Percentiles rank a stretch among this genome's conserved stretches.
phyloP scores from a whole-genome alignment of 2,797 vertebrate genomes.

The Thalassophryne amazonica region DNA sequence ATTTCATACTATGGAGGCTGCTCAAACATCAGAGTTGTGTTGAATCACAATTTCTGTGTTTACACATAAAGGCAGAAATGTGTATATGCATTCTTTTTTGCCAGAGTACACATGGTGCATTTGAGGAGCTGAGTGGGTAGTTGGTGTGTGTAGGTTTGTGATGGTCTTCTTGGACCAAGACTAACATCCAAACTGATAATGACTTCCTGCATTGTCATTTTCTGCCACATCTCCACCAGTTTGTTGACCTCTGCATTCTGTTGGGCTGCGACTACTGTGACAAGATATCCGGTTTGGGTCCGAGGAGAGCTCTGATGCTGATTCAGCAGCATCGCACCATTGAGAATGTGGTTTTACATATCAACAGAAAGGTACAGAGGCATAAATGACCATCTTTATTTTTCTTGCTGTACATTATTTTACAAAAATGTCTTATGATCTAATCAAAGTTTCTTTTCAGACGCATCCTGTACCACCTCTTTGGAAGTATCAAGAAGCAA shows the following conservation, averaged over 20 bases:
- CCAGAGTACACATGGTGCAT: too few relatives aligned
- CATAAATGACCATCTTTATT: background rate
- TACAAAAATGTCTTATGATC: background rate
- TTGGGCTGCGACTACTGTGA: slow-evolving; percentile 85
- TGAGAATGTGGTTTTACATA: slow-evolving; percentile 71
- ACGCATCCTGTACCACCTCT: slow-evolving; percentile 68
- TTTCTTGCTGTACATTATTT: background rate
- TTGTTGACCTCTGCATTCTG: slow-evolving; percentile 86
- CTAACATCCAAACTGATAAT: too few relatives aligned
- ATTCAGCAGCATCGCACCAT: slow-evolving; percentile 79
- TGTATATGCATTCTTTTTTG: too few relatives aligned
- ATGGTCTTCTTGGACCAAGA: background rate
- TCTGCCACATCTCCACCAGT: slow-evolving; percentile 55
- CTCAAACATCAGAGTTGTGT: too few relatives aligned
- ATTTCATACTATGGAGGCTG: too few relatives aligned
- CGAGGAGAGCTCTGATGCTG: slow-evolving; percentile 75
- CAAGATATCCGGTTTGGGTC: slow-evolving; percentile 79
- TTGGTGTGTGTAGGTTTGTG: too few relatives aligned
- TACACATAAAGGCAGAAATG: too few relatives aligned
- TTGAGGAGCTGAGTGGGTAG: too few relatives aligned
- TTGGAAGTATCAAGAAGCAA: slow-evolving; percentile 76
- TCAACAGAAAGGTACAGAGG: slow-evolving; percentile 72
- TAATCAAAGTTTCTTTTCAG: slow-evolving; percentile 25
- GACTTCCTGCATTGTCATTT: background rate
- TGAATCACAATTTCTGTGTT: too few relatives aligned